These are phyloP conservation scores for Lepidurus apus DNA, from an alignment of 1,140 invertebrate species.

Conservation along the genomic window DNA sequence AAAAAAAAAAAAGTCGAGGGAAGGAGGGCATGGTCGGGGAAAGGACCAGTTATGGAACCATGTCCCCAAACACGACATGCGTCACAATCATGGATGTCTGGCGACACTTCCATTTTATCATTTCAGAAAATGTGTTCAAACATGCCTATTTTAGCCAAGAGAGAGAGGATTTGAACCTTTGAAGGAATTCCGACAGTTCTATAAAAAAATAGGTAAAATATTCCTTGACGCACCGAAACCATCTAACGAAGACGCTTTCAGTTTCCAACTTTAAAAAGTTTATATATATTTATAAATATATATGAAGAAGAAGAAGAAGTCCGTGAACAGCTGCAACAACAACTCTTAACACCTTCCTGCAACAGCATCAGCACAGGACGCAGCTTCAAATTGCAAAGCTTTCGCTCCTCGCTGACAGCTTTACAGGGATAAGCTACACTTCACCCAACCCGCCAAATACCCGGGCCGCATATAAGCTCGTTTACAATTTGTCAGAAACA, in stretches of 20 bases:
- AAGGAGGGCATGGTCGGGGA: too few species aligned
- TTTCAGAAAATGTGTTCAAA: not conserved
- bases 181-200: not conserved
- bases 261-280: not conserved
- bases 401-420: not conserved
- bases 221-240: not conserved
- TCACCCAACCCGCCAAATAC: not conserved
- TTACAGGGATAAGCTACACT: not conserved
- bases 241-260: not conserved
- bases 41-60: not conserved
- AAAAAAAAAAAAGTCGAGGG: too few species aligned
- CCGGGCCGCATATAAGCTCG: not conserved
- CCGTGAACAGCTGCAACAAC: constrained; percentile 16
- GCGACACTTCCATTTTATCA: not conserved
- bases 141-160: not conserved
- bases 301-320: not conserved
- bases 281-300: too few species aligned
- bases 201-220: not conserved
- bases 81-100: constrained; percentile 8
- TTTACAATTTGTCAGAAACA: constrained; percentile 7
- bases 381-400: not conserved
- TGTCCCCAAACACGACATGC: not conserved
- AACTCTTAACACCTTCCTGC: constrained; percentile 3
- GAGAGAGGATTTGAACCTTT: too few species aligned
- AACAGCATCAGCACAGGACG: not conserved